phyloP scores from a whole-genome alignment of 2,797 vertebrate species.

The Tauraco hartlaubi region DNA sequence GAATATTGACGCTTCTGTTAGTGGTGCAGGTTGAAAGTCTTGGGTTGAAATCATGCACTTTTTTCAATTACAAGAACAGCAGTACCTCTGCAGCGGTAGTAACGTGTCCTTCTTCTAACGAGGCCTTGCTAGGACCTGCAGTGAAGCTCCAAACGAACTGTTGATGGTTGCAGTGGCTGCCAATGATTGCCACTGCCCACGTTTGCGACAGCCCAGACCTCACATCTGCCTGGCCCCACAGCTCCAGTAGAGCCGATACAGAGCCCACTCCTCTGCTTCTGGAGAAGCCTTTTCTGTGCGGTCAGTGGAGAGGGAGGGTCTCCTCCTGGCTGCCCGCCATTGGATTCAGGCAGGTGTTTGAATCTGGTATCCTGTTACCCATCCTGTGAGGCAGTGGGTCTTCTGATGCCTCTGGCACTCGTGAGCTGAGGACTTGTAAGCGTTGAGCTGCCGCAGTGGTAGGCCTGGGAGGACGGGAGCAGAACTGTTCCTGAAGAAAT shows the following conservation, averaged over 20 bases:
- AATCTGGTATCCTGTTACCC: rapidly evolving
- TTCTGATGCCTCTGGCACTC: rapidly evolving
- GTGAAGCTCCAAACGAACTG: neutral
- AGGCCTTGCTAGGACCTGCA: neutral
- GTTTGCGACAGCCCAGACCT: neutral
- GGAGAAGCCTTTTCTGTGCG: neutral
- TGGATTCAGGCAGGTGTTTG: neutral
- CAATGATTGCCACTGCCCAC: neutral
- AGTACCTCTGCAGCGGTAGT: neutral
- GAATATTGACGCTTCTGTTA: neutral
- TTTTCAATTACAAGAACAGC: neutral
- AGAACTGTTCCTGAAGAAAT: neutral
- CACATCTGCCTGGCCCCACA: rapidly evolving
- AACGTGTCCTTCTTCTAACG: neutral
- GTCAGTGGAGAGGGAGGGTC: neutral
- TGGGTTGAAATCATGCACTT: neutral
- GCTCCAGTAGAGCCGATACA: rapidly evolving
- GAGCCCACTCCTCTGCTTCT: neutral
- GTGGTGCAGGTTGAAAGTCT: neutral
- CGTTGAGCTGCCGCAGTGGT: rapidly evolving
- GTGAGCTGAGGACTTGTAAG: neutral
- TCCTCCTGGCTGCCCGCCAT: neutral
- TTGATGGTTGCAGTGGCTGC: rapidly evolving
- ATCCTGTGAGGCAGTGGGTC: neutral
- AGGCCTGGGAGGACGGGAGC: neutral